These are phyloP conservation scores for Poeciliopsis retropinna DNA, from an alignment of 2,113 vertebrate genomes.

Conservation along the genomic window DNA sequence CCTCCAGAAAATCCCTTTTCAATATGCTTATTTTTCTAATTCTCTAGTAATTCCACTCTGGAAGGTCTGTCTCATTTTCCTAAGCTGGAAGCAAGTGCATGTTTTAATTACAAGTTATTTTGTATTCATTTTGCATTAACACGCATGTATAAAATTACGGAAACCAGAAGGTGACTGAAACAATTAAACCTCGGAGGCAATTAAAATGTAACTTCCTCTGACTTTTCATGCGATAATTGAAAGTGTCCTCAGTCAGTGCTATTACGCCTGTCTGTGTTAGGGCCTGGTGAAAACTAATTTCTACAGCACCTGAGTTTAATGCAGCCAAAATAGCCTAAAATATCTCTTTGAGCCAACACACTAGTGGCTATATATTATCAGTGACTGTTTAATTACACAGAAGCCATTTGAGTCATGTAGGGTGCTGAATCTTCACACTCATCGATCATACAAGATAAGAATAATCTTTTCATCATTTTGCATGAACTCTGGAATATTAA, in stretches of 20 bases:
- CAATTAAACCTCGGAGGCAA: constrained; percentile 61
- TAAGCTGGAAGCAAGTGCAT: constrained; percentile 12
- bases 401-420: constrained; percentile 56
- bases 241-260: constrained; percentile 29
- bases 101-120: constrained; percentile 55
- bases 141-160: constrained; percentile 47
- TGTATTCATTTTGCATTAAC: constrained; percentile 44
- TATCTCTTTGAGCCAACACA: constrained; percentile 54
- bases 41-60: constrained; percentile 6
- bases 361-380: constrained; percentile 70
- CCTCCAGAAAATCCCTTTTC: constrained; percentile 19
- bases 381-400: constrained; percentile 74
- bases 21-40: background rate
- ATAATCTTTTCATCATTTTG: constrained; percentile 48
- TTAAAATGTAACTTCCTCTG: constrained; percentile 56
- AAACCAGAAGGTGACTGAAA: constrained; percentile 55
- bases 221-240: constrained; percentile 62
- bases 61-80: constrained; percentile 24
- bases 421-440: constrained; percentile 57
- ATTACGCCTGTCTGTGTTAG: constrained; percentile 16
- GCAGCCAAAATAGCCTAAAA: constrained; percentile 42
- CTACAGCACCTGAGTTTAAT: constrained; percentile 38
- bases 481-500: constrained; percentile 44
- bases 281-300: constrained; percentile 59
- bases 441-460: constrained; percentile 66